A percentile compares a stretch with the other conserved stretches of the same genome.
Evolutionary conservation across 2,888 invertebrate genomes (phyloP).

Genomic region (Thelaira solivaga): DNA sequence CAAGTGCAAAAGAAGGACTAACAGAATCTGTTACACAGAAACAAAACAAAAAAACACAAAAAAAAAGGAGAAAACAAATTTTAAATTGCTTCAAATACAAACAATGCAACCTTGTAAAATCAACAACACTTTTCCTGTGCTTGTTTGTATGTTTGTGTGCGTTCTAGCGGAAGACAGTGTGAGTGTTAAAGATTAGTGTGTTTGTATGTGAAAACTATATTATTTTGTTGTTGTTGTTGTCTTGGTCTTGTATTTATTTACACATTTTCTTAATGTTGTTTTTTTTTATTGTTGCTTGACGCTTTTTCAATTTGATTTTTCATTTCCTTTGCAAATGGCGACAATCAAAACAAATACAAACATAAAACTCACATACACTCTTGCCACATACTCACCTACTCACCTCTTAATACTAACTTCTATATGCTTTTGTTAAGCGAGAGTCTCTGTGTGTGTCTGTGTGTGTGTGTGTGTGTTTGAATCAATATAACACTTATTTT

Average conservation of each 20-base stretch:
- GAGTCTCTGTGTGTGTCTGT: background rate
- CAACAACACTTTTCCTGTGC: conserved; percentile 41
- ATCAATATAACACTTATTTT: conserved; percentile 34
- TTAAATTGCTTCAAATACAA: conserved; percentile 37
- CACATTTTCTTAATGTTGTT: conserved; percentile 22
- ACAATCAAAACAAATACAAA: conserved; percentile 63
- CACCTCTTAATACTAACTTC: background rate
- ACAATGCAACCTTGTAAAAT: conserved; percentile 51
- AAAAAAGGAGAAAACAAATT: background rate
- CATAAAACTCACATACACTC: background rate
- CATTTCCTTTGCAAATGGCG: conserved; percentile 75
- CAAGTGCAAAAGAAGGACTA: background rate
- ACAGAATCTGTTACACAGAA: too few species aligned
- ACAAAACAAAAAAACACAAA: background rate
- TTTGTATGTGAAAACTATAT: conserved; percentile 2
- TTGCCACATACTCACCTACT: background rate
- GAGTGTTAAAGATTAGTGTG: background rate
- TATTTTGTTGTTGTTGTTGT: conserved; percentile 12
- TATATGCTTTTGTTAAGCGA: background rate
- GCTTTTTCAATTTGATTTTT: conserved; percentile 75
- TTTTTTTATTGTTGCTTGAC: conserved; percentile 63
- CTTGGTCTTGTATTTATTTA: conserved; percentile 40
- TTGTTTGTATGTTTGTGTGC: background rate
- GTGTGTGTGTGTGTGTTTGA: conserved; percentile 7
- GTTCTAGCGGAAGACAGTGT: background rate